Evolutionary conservation across 1,140 invertebrate genomes (phyloP), one percentile per base, ranked within the genome.

Genomic region (Wasmannia auropunctata): DNA sequence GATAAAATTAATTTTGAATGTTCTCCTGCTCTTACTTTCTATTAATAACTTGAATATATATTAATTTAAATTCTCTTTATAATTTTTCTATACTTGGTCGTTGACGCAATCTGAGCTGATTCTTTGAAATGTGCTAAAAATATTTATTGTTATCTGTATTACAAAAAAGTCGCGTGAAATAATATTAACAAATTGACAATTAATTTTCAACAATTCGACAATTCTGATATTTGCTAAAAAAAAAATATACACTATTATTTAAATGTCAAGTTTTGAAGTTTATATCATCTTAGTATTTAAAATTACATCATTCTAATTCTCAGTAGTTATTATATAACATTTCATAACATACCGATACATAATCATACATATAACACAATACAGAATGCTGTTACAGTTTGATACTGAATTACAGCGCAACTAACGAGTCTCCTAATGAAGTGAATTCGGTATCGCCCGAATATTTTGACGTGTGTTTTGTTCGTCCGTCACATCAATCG

Each of bases 401-500:
- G 37, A 72, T 11, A 34, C 11, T 72, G n/a, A 74, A 31, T 74
- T n/a, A 54, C 46, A 22, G 14, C 3, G 19, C n/a, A n/a, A 34
- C 46, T 74, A 74, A 34, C 34, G 28, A 75, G 8, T 16, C n/a
- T 6, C 31, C 5, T 37, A 56, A 22, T 4, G 31, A 56, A 56
- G 46, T 31, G 16, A 31, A 25, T 75, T 54, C 8, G 7, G 3
- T 37, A 37, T 49, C 25, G 43, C 2, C n/a, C 49, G 37, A 56
- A 63, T 63, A 65, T 65, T 51, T 49, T 43, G 16, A 79, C 60
- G 8, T 22, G 16, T 7, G 10, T 14, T 63, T 77, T 46, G 14
- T 79, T 37, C n/a, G 40, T 31, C 7, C 11, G 8, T 79, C 43
- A 67, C 8, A n/a, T 49, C 11, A 65, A 79, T 79, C 28, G 63